phyloP scores from a whole-genome alignment of 2,113 vertebrate genomes.

The Chrysochloris asiatica region DNA sequence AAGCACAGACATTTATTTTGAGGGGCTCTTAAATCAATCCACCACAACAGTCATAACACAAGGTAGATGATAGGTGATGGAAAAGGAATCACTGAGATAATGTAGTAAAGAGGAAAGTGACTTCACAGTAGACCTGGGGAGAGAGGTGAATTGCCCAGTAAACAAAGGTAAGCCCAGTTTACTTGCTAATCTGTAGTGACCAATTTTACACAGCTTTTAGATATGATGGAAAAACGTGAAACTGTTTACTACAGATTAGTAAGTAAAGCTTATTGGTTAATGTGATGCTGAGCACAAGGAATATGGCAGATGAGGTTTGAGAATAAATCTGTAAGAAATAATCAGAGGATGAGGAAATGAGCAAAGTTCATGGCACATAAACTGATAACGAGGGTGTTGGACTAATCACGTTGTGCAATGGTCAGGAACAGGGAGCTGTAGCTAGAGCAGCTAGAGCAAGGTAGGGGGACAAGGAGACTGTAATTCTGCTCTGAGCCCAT shows the following conservation, averaged over 20 bases:
- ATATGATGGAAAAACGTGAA: too few species aligned
- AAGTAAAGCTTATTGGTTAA: too few species aligned
- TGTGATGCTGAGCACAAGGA: neutral
- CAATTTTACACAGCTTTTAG: too few species aligned
- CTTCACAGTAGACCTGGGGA: neutral
- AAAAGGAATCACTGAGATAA: neutral
- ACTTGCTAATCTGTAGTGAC: too few species aligned
- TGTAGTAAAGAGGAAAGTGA: neutral
- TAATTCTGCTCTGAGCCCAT: neutral
- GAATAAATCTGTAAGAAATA: constrained; percentile 14
- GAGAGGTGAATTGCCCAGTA: too few species aligned
- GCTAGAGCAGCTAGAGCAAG: neutral
- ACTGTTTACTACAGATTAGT: too few species aligned
- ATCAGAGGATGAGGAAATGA: neutral
- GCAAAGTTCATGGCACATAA: neutral
- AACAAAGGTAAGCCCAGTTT: too few species aligned
- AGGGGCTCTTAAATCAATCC: too few species aligned
- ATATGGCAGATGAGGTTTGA: neutral
- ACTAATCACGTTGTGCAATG: neutral
- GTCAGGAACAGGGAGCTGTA: neutral
- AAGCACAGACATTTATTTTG: too few species aligned
- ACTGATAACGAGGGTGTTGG: neutral
- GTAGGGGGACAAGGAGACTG: too few species aligned
- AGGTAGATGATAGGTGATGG: neutral
- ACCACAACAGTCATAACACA: too few species aligned